phyloP scores from a whole-genome alignment of 2,797 vertebrate species.

The Chrosomus eos region DNA sequence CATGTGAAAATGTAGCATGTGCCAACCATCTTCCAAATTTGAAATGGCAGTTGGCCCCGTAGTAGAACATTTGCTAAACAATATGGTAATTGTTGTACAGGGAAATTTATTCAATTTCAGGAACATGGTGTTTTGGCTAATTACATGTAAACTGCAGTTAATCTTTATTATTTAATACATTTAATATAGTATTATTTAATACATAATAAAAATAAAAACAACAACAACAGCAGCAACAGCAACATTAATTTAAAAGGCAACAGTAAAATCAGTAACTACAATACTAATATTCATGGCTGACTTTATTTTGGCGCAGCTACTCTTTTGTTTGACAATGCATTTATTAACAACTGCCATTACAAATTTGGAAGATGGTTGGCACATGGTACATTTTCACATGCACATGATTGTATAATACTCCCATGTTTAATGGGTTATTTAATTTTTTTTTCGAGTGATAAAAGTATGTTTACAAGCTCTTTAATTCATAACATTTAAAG shows the following conservation, averaged over 20 bases:
- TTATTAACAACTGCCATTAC: background rate
- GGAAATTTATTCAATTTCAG: background rate
- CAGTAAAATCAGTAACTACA: too few relatives aligned
- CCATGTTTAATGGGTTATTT: background rate
- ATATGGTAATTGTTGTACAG: slow-evolving; percentile 1
- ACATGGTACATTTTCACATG: background rate
- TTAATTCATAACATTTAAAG: background rate
- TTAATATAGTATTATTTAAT: too few relatives aligned
- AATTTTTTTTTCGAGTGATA: too few relatives aligned
- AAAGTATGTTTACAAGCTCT: background rate
- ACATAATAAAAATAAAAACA: background rate
- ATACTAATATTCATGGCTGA: too few relatives aligned
- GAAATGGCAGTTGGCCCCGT: background rate
- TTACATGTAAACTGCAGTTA: slow-evolving; percentile 2
- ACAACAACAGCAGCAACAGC: too few relatives aligned
- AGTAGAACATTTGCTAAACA: background rate
- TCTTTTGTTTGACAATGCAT: too few relatives aligned
- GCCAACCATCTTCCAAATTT: background rate
- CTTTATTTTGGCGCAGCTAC: too few relatives aligned
- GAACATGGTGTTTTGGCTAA: slow-evolving; percentile 9
- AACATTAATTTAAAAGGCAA: too few relatives aligned
- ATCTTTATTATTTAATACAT: background rate
- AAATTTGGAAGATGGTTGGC: background rate
- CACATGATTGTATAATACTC: background rate
- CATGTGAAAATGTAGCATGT: background rate